Evolutionary conservation across 2,888 invertebrate genomes (phyloP).

Genomic region (Coleophora flavipennella): DNA sequence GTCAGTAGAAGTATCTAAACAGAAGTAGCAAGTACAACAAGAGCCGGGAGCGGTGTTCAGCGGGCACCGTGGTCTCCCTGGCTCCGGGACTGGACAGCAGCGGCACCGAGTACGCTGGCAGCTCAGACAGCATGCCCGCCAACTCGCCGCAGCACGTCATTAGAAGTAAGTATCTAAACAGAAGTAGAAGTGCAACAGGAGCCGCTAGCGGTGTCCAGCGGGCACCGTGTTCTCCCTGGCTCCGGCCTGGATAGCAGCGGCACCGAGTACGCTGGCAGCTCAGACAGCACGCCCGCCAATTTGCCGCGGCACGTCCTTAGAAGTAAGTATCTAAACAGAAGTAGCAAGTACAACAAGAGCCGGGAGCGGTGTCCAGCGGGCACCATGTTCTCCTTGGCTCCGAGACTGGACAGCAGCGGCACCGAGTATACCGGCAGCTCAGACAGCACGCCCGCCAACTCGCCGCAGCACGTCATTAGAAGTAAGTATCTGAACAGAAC

Average conservation of each 20-base stretch:
- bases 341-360: too few relatives aligned
- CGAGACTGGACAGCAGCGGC: conserved; percentile 75
- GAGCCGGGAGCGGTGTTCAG: conserved; percentile 78
- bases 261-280: conserved; percentile 87
- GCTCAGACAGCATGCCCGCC: conserved; percentile 86
- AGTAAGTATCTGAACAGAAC: too few relatives aligned
- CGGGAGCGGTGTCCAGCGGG: conserved; percentile 76
- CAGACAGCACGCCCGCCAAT: conserved; percentile 86
- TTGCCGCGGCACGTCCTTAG: conserved; percentile 78
- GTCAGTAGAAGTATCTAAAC: too few relatives aligned
- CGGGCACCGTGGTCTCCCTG: conserved; percentile 54
- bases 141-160: conserved; percentile 80
- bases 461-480: conserved; percentile 78
- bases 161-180: too few relatives aligned
- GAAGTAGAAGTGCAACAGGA: conserved; percentile 83
- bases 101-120: conserved; percentile 85
- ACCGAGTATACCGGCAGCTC: conserved; percentile 88
- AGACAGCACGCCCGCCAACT: conserved; percentile 85
- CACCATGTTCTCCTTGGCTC: conserved; percentile 55
- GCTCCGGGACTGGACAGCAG: conserved; percentile 74
- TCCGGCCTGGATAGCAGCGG: conserved; percentile 75
- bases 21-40: too few relatives aligned
- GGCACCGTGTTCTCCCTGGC: conserved; percentile 57
- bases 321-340: too few relatives aligned
- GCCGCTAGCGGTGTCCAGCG: conserved; percentile 77